phyloP scores from a whole-genome alignment of 2,797 vertebrate genomes.

The Falco concolor region DNA sequence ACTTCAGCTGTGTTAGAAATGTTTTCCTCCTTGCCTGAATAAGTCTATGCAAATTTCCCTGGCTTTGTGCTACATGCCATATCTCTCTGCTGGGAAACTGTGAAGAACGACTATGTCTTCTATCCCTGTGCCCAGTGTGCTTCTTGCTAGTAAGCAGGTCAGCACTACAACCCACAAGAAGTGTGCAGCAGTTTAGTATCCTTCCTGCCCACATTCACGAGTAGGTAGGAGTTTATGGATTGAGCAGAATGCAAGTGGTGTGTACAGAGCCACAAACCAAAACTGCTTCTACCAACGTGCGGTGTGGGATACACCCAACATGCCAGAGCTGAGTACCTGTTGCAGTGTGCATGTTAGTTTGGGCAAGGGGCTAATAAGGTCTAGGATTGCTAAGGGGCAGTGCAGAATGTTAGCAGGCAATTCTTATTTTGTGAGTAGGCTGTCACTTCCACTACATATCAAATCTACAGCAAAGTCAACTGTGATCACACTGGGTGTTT shows the following conservation, averaged over 20 bases:
- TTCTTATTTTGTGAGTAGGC: not conserved
- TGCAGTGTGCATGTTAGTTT: not conserved
- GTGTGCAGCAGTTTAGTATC: not conserved
- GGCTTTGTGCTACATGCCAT: not conserved
- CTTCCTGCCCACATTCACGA: fast-evolving
- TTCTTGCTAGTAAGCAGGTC: not conserved
- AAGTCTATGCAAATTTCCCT: not conserved
- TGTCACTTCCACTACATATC: not conserved
- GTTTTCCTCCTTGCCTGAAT: not conserved
- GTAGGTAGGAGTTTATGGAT: not conserved
- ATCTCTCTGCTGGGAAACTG: not conserved
- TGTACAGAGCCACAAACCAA: not conserved
- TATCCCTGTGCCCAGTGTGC: fast-evolving
- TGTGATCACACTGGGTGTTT: not conserved
- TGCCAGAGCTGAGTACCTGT: not conserved
- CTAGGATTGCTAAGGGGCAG: not conserved
- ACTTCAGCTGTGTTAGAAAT: not conserved
- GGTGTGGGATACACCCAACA: fast-evolving
- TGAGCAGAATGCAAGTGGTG: not conserved
- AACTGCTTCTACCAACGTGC: not conserved
- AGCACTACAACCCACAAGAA: not conserved
- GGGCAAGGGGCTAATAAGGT: not conserved
- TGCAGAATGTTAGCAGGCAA: not conserved
- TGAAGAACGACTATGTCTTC: not conserved
- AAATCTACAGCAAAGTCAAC: not conserved